Percentiles rank a stretch among this genome's conserved stretches.
Evolutionary conservation across 2,113 vertebrate genomes (phyloP).

Genomic region (Brachirus orientalis): DNA sequence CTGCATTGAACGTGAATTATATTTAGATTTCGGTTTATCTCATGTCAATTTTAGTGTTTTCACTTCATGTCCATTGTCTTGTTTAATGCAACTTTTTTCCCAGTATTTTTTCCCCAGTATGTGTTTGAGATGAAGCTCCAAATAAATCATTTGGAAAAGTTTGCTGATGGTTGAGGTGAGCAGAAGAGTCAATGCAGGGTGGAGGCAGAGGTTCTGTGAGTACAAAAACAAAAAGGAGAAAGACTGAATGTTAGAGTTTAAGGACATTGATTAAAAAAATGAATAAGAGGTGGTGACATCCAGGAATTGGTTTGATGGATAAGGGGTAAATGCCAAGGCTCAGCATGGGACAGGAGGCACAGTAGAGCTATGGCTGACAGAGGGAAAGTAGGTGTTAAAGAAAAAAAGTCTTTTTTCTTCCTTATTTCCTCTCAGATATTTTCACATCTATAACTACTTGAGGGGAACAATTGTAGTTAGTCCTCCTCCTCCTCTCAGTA

Average conservation of each 20-base stretch:
- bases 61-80: neutral
- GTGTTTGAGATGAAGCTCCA: neutral
- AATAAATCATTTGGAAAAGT: neutral
- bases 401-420: conserved; percentile 36
- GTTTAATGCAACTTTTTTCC: neutral
- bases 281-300: neutral
- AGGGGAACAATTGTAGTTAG: conserved; percentile 46
- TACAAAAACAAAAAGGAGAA: neutral
- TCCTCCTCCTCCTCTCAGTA: conserved; percentile 37
- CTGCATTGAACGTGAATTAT: too few relatives aligned
- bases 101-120: too few relatives aligned
- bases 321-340: conserved; percentile 10
- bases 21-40: too few relatives aligned
- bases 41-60: too few relatives aligned
- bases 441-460: conserved; percentile 34
- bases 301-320: conserved; percentile 1
- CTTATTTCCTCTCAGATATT: conserved; percentile 42
- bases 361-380: conserved; percentile 11
- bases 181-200: conserved; percentile 13
- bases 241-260: neutral
- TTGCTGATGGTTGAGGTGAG: neutral
- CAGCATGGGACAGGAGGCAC: conserved; percentile 8
- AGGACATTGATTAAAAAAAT: neutral
- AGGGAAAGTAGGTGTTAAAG: conserved; percentile 55
- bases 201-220: neutral